phyloP scores from a whole-genome alignment of 2,888 invertebrate genomes.

The Eupithecia insigniata region DNA sequence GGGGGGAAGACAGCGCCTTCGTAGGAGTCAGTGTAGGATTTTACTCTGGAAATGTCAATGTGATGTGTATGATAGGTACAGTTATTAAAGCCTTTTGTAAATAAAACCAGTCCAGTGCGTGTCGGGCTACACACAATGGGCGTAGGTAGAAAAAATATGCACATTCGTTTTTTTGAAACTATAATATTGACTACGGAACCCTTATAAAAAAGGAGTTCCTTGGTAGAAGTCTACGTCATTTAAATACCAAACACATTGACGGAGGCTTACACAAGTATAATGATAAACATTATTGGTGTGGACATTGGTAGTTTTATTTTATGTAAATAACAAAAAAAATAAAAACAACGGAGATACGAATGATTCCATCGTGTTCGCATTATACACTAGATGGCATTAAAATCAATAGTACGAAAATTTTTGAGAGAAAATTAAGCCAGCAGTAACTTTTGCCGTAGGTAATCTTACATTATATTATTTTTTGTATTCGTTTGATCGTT shows the following conservation, averaged over 20 bases:
- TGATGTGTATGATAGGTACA: background rate
- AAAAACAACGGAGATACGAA: too few species aligned
- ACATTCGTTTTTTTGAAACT: too few species aligned
- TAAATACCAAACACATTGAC: too few species aligned
- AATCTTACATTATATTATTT: constrained; percentile 3
- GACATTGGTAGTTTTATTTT: too few species aligned
- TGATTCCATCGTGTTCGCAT: too few species aligned
- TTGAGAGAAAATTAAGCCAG: too few species aligned
- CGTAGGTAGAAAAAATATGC: background rate
- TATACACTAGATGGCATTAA: too few species aligned
- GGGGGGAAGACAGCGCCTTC: constrained; percentile 89
- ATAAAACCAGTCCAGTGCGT: background rate
- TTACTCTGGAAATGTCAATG: constrained; percentile 32
- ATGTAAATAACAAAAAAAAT: too few species aligned
- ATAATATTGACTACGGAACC: background rate
- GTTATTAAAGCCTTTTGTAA: background rate
- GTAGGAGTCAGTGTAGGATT: constrained; percentile 85
- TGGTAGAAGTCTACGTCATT: background rate
- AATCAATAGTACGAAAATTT: too few species aligned
- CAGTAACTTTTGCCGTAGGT: background rate
- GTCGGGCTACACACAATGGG: too few species aligned
- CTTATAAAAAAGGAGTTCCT: background rate
- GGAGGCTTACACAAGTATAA: too few species aligned
- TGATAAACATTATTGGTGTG: too few species aligned
- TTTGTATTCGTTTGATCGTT: constrained; percentile 20